Evolutionary conservation across 2,797 vertebrate genomes (phyloP).

Genomic region (Rhynchotus rufescens): DNA sequence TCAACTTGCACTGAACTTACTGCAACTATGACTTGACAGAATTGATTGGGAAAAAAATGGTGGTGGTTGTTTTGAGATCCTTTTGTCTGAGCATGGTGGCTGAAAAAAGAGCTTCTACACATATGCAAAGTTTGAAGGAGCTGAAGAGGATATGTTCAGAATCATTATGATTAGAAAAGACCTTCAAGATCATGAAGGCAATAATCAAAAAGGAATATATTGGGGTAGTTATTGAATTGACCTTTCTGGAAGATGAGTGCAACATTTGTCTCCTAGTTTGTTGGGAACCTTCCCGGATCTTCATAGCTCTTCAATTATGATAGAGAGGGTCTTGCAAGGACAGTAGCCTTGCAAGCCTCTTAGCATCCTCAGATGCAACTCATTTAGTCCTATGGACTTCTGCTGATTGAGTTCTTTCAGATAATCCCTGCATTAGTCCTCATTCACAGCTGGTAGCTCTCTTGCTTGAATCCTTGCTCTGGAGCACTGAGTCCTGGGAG

Average conservation of each 20-base stretch:
- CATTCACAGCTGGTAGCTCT: background rate
- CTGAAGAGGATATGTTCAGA: background rate
- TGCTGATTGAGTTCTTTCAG: background rate
- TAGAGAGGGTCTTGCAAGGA: background rate
- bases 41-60: background rate
- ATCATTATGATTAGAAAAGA: too few species aligned
- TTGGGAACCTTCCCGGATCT: rapidly evolving
- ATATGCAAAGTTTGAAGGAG: background rate
- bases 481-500: background rate
- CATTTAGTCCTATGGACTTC: rapidly evolving
- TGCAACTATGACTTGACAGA: background rate
- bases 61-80: background rate
- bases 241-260: background rate
- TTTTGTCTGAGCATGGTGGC: background rate
- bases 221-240: too few species aligned
- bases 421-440: background rate
- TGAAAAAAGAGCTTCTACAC: background rate
- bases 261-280: background rate
- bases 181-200: too few species aligned
- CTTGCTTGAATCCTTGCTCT: background rate
- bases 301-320: background rate
- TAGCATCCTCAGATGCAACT: background rate
- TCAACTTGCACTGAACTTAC: background rate
- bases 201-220: too few species aligned
- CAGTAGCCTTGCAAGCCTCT: background rate